A percentile compares a stretch with the other conserved stretches of the same genome.
Conservation (phyloP, 2,113 vertebrate species). For the Peromyscus maniculatus region DNA sequence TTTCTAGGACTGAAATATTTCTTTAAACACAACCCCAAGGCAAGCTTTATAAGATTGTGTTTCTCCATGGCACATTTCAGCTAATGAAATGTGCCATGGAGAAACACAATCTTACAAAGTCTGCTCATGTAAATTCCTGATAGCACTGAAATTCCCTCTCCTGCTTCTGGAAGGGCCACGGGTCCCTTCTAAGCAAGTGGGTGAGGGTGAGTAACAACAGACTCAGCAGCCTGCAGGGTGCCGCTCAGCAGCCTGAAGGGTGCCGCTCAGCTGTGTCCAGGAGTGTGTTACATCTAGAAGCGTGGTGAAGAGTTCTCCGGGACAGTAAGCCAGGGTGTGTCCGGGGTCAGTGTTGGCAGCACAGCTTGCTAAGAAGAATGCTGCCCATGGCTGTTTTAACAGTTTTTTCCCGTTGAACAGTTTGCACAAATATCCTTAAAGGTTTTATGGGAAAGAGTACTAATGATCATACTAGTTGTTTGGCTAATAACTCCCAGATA, state of each 20-base stretch:
- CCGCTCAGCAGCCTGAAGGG: neutral
- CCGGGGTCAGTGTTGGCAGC: neutral
- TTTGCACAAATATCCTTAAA: neutral
- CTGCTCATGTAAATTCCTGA: neutral
- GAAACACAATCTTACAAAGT: neutral
- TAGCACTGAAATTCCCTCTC: neutral
- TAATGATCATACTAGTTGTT: neutral
- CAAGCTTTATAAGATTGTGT: neutral
- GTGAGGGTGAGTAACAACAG: neutral
- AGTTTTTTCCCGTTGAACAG: constrained; percentile 27
- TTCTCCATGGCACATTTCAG: neutral
- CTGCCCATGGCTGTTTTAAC: neutral
- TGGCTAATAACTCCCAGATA: constrained; percentile 20
- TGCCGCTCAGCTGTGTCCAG: neutral
- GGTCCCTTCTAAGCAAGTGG: neutral
- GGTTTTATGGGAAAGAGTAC: constrained; percentile 19
- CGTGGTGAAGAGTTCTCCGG: neutral
- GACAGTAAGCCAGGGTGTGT: neutral
- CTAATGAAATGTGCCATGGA: neutral
- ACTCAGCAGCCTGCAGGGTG: too few relatives aligned
- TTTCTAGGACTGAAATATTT: neutral
- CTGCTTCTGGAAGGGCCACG: neutral
- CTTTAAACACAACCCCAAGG: neutral
- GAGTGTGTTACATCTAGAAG: neutral
- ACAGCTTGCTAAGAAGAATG: neutral